Percentiles rank a stretch among this genome's conserved stretches.
Evolutionary conservation across 2,888 invertebrate genomes (phyloP).

Genomic region (Sarcophaga caerulescens): DNA sequence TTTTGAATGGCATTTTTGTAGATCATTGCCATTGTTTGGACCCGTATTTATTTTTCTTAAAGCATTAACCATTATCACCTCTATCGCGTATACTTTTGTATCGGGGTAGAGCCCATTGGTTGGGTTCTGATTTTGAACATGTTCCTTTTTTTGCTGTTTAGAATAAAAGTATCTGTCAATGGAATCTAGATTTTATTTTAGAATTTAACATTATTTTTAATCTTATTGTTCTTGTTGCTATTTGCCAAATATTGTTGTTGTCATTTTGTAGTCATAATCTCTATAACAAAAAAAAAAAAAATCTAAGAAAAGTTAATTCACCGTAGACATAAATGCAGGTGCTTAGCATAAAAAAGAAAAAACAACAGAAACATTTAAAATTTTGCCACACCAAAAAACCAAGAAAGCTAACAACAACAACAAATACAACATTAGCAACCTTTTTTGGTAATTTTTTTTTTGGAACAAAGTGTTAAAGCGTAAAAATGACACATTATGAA

Average conservation of each 20-base stretch:
- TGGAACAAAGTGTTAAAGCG: slow-evolving; percentile 66
- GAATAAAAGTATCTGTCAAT: slow-evolving; percentile 62
- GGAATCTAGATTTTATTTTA: slow-evolving; percentile 59
- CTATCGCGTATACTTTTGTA: neutral
- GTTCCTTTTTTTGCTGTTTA: slow-evolving; percentile 46
- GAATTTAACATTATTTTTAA: slow-evolving; percentile 50
- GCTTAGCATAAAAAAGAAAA: slow-evolving; percentile 30
- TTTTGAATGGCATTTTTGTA: neutral
- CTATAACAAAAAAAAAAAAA: neutral
- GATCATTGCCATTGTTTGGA: neutral
- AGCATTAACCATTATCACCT: neutral
- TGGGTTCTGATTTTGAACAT: neutral
- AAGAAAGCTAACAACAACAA: slow-evolving; percentile 4
- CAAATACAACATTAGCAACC: slow-evolving; percentile 26
- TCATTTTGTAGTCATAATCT: slow-evolving; percentile 49
- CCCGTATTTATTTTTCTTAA: neutral
- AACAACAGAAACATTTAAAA: neutral
- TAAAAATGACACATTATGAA: slow-evolving; percentile 68
- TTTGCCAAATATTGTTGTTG: slow-evolving; percentile 14
- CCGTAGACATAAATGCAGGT: slow-evolving; percentile 63
- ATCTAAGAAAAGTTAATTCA: slow-evolving; percentile 55
- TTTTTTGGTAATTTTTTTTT: slow-evolving; percentile 11
- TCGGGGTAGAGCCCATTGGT: neutral
- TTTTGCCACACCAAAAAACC: slow-evolving; percentile 53
- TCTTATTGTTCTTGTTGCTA: slow-evolving; percentile 2